phyloP scores from a whole-genome alignment of 2,888 invertebrate species.

The Anthophora plumipes region DNA sequence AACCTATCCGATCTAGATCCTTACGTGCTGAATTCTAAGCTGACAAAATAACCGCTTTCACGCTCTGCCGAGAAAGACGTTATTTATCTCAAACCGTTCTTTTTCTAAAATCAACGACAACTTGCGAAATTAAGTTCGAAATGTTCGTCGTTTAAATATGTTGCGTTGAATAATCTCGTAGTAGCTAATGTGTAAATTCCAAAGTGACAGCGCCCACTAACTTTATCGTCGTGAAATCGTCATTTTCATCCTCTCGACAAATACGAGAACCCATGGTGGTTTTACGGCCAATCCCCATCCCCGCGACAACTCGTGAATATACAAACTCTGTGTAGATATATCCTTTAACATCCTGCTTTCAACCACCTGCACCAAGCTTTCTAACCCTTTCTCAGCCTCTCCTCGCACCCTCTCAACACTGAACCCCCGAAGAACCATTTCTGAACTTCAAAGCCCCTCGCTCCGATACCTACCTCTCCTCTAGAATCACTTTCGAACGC shows the following conservation, averaged over 20 bases:
- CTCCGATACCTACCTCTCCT: neutral
- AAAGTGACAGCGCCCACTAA: neutral
- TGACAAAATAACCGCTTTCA: too few relatives aligned
- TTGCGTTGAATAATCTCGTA: slow-evolving; percentile 17
- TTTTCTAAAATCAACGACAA: too few relatives aligned
- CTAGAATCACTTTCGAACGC: slow-evolving; percentile 24
- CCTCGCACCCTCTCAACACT: slow-evolving; percentile 23
- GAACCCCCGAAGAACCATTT: slow-evolving; percentile 8
- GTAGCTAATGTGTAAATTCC: slow-evolving; percentile 42
- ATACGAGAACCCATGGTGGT: slow-evolving; percentile 73
- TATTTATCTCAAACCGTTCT: too few relatives aligned
- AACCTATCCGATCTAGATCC: too few relatives aligned
- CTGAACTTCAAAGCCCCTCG: slow-evolving; percentile 4
- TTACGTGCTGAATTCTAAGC: too few relatives aligned
- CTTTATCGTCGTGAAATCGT: slow-evolving; percentile 37
- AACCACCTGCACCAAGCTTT: neutral
- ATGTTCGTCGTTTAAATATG: too few relatives aligned
- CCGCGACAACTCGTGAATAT: slow-evolving; percentile 34
- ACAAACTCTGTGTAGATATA: slow-evolving; percentile 48
- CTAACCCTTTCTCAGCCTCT: slow-evolving; percentile 1
- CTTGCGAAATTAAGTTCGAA: too few relatives aligned
- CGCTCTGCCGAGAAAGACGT: too few relatives aligned
- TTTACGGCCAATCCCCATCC: slow-evolving; percentile 47
- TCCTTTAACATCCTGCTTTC: neutral
- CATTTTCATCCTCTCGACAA: slow-evolving; percentile 67